Conservation (phyloP, 2,888 invertebrate genomes). For the Mechanitis mazaeus region DNA sequence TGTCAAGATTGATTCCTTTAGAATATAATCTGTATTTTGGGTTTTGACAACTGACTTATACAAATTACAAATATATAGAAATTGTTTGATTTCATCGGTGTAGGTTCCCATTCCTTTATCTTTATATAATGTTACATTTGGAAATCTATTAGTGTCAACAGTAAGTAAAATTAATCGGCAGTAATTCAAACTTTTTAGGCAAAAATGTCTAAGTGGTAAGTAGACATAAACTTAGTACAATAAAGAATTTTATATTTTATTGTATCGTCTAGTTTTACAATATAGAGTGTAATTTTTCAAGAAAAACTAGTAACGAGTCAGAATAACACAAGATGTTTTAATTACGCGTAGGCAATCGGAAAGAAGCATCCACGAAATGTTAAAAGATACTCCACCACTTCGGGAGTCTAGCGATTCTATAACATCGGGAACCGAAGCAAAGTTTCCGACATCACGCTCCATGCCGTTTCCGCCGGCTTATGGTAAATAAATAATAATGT, state of each 20-base stretch:
- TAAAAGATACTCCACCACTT: slow-evolving; percentile 87
- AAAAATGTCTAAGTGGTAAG: slow-evolving; percentile 64
- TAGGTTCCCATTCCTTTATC: slow-evolving; percentile 1
- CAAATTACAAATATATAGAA: not conserved
- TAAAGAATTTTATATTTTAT: not conserved
- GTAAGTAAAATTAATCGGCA: not conserved
- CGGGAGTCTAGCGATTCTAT: slow-evolving; percentile 85
- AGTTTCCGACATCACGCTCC: slow-evolving; percentile 79
- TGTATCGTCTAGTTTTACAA: no score
- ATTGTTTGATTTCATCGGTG: not conserved
- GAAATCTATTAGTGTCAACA: not conserved
- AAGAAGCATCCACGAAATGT: slow-evolving; percentile 89
- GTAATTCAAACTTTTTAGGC: slow-evolving; percentile 20
- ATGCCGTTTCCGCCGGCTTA: slow-evolving; percentile 84
- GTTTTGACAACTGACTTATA: not conserved
- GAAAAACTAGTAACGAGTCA: slow-evolving; percentile 10
- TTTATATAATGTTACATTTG: slow-evolving; percentile 8
- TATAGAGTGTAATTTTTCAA: not conserved
- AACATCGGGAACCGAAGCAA: slow-evolving; percentile 84
- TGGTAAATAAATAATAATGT: slow-evolving; percentile 44
- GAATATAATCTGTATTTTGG: not conserved
- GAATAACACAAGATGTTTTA: not conserved
- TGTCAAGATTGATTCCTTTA: no score
- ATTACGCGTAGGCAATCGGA: slow-evolving; percentile 69
- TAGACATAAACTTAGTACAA: slow-evolving; percentile 16